These are phyloP conservation scores for Peromyscus californicus DNA, from an alignment of 2,113 vertebrate genomes.

Conservation along the genomic window DNA sequence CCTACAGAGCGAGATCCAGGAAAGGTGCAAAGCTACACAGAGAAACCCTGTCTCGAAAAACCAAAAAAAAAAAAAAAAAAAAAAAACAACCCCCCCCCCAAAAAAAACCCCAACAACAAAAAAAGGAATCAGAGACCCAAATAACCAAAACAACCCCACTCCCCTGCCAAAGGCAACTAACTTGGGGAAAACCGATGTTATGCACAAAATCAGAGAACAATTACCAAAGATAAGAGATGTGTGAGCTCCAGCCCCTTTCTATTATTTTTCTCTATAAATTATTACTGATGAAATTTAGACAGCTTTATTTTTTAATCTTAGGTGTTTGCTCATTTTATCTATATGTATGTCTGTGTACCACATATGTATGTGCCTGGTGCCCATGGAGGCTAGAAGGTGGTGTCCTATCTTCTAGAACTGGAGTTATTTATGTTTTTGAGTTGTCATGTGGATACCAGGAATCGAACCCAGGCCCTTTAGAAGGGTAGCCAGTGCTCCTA, in stretches of 20 bases:
- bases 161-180: not conserved
- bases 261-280: not conserved
- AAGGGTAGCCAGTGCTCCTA: no score
- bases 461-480: not conserved
- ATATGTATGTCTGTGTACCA: not conserved
- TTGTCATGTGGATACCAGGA: not conserved
- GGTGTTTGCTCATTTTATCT: not conserved
- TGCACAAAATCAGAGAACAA: not conserved
- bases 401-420: not conserved
- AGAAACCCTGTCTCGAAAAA: no score
- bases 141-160: not conserved
- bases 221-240: not conserved
- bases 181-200: conserved; percentile 3
- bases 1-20: no score
- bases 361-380: not conserved
- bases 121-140: not conserved
- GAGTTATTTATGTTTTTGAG: not conserved
- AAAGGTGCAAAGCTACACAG: no score
- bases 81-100: no score
- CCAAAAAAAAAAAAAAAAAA: not conserved
- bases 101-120: not conserved
- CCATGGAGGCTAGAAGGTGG: not conserved
- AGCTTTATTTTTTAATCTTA: not conserved
- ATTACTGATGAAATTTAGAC: not conserved
- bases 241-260: not conserved